These are phyloP conservation scores for Sycophila texana DNA, from an alignment of 2,888 invertebrate genomes.

Conservation along the genomic window DNA sequence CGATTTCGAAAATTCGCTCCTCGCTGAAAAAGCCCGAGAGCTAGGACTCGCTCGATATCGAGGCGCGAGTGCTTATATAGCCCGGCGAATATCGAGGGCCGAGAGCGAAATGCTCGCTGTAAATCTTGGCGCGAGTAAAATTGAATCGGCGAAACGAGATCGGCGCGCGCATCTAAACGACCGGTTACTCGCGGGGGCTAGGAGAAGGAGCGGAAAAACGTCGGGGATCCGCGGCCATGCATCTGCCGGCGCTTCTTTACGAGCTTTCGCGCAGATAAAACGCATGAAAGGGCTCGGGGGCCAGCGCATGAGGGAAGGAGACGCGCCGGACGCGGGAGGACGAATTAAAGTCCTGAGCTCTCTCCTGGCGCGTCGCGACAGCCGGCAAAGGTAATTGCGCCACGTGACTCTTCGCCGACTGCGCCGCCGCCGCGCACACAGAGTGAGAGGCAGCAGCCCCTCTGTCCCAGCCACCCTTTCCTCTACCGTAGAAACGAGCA, in stretches of 20 bases:
- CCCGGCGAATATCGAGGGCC: neutral
- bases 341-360: conserved; percentile 8
- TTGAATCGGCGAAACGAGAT: conserved; percentile 35
- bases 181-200: conserved; percentile 10
- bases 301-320: conserved; percentile 10
- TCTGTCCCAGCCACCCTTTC: conserved; percentile 39
- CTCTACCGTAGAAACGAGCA: conserved; percentile 69
- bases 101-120: neutral
- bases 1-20: conserved; percentile 2
- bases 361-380: conserved; percentile 61
- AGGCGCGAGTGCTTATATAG: no score
- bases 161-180: conserved; percentile 35
- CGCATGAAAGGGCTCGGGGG: conserved; percentile 22
- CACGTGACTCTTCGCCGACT: conserved; percentile 66
- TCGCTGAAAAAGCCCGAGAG: neutral
- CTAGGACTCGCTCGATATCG: neutral
- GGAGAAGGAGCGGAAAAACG: conserved; percentile 1
- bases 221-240: conserved; percentile 17
- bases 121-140: conserved; percentile 28
- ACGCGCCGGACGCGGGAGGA: neutral
- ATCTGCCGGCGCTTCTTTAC: conserved; percentile 37
- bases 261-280: conserved; percentile 35
- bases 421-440: neutral
- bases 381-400: conserved; percentile 73
- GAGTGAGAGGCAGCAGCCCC: conserved; percentile 18